Evolutionary conservation across 2,888 invertebrate species (phyloP), one percentile per base, ranked within the genome.

Genomic region (Melanchra persicariae): DNA sequence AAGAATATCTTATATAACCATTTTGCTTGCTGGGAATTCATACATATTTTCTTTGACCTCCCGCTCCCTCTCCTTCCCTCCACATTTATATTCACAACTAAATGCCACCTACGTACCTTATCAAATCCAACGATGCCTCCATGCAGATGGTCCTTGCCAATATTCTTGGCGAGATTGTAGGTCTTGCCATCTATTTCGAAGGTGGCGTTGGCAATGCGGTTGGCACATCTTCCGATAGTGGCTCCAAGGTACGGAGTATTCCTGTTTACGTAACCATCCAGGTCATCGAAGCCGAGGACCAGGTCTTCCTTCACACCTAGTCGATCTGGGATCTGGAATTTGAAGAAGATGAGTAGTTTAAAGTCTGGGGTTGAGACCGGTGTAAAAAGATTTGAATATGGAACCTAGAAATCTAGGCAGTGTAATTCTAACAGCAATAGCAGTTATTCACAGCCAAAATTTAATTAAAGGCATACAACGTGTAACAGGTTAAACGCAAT

Each of bases 51-150:
- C 15, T 40, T 40, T 40, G 40, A 5, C 15, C 15, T 40, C 40
- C 40, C 12, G 10, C 3, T 37, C 37, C 37, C 37, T 37, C 12
- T 37, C 12, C 15, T 5, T 15, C 40, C 40, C 15, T 40, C 40
- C 4, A 40, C 40, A 40, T 40, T 40, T 40, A 8, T 9, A 34
- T 34, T 34, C 7, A 34, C 8, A 34, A 34, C 8, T 34, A 34
- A 0, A 34, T 45, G 19, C 17, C 19, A 19, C 1, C 45, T 45
- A 60, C 26, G 7, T 51, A 97, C 97, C 93, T 93, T 98, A 91
- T 98, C 97, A 94, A 99, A 99, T 0, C 99, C 99, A 78, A 97
- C 95, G 30, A 97, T 90, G 0, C 99, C 99, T 1, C 99, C 99
- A 92, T 99, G 99, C 34, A 99, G 94, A 85, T 97, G 97, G 84